Evolutionary conservation across 2,113 vertebrate genomes (phyloP).

Genomic region (cattle (Bos taurus)): ARS-UCD2.0 NC_037331.1:35373501-35374000

Average conservation of each 20-base stretch:
- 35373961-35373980: not conserved
- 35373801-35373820: not conserved
- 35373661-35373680: not conserved
- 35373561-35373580: not conserved
- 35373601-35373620: not conserved
- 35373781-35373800: too few relatives aligned
- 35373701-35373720: not conserved
- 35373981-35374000: not conserved
- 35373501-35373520: too few relatives aligned
- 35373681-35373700: not conserved
- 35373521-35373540: too few relatives aligned
- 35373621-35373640: not conserved
- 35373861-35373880: not conserved
- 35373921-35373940: not conserved
- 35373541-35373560: too few relatives aligned
- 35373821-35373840: not conserved
- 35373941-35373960: not conserved
- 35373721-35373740: not conserved
- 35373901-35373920: not conserved
- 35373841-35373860: not conserved
- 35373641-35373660: not conserved
- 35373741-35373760: rapidly evolving
- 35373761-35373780: too few relatives aligned
- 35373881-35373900: not conserved
- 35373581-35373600: not conserved